A percentile compares a stretch with the other conserved stretches of the same genome.
phyloP scores from a whole-genome alignment of 2,888 invertebrate species.

The Rotaria sp. region DNA sequence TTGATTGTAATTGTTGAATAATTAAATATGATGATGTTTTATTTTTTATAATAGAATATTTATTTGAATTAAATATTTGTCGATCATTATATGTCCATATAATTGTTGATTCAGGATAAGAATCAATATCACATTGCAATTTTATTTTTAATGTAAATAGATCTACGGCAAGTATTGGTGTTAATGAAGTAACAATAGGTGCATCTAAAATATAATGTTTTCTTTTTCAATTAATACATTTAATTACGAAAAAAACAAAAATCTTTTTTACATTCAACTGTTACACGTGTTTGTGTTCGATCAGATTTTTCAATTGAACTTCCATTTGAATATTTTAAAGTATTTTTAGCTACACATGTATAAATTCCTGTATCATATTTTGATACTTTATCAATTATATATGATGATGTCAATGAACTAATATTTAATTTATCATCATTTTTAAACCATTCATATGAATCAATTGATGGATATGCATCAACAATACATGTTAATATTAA shows the following conservation, averaged over 20 bases:
- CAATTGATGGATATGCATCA: not conserved
- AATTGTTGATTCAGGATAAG: not conserved
- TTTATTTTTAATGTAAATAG: not conserved
- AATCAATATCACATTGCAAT: slow-evolving; percentile 4
- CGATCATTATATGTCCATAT: not conserved
- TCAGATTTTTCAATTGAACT: not conserved
- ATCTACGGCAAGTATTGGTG: not conserved
- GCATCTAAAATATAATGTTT: not conserved
- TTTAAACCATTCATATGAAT: slow-evolving; percentile 11
- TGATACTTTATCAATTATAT: not conserved
- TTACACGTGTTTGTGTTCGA: not conserved
- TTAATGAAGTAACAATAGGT: not conserved
- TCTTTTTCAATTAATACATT: no score
- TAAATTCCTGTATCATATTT: slow-evolving; percentile 11
- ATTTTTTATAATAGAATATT: slow-evolving; percentile 22
- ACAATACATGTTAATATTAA: not conserved
- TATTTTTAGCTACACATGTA: not conserved
- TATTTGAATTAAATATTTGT: not conserved
- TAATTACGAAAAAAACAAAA: no score
- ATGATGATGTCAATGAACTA: not conserved
- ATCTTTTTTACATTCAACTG: not conserved
- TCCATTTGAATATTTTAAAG: not conserved
- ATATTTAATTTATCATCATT: not conserved
- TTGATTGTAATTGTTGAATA: not conserved
- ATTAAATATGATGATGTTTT: not conserved